Percentiles rank a stretch among this genome's conserved stretches.
Evolutionary conservation across 2,797 vertebrate species (phyloP).

Genomic region (Alca torda): DNA sequence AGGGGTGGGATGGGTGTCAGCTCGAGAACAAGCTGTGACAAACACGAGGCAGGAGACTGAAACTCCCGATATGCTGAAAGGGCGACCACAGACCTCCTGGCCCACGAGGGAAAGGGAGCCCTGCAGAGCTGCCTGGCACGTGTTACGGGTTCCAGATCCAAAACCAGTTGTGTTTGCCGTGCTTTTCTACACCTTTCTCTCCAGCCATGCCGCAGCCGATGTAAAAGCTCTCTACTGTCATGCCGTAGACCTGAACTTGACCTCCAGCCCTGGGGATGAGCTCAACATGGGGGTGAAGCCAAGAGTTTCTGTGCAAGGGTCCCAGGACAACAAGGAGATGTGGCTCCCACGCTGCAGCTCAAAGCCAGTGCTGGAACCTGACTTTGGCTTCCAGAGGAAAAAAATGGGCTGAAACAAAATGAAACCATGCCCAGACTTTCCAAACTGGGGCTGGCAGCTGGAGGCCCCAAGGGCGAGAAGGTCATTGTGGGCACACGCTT

Average conservation of each 20-base stretch:
- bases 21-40: not conserved
- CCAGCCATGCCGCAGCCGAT: not conserved
- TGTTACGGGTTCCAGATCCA: accelerated
- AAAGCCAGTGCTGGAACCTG: not conserved
- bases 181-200: not conserved
- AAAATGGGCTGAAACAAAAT: not conserved
- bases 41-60: not conserved
- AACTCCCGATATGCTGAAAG: not conserved
- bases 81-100: not conserved
- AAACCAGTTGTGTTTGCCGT: not conserved
- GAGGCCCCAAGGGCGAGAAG: not conserved
- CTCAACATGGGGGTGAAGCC: not conserved
- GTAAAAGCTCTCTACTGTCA: not conserved
- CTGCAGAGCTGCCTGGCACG: not conserved
- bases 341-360: not conserved
- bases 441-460: not conserved
- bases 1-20: slow-evolving; percentile 42
- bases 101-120: not conserved
- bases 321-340: not conserved
- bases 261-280: not conserved
- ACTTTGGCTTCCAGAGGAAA: not conserved
- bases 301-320: too few relatives aligned
- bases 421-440: not conserved
- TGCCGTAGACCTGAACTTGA: not conserved
- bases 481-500: not conserved